phyloP scores from a whole-genome alignment of 2,888 invertebrate genomes.

The Netelia melanura region DNA sequence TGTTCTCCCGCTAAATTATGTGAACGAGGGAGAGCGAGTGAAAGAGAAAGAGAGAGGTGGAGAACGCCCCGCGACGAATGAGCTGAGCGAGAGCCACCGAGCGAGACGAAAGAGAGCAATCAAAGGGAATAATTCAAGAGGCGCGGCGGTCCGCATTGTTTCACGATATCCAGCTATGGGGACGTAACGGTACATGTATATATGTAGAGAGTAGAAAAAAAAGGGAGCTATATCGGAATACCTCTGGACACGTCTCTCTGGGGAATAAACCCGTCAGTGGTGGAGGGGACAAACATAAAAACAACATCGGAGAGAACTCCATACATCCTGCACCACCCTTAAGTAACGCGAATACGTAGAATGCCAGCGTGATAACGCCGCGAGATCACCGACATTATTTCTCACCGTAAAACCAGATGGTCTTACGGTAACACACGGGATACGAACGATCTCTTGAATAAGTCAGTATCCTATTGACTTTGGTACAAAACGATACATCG shows the following conservation, averaged over 20 bases:
- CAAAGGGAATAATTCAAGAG: constrained; percentile 85
- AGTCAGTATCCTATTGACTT: constrained; percentile 57
- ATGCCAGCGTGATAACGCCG: constrained; percentile 52
- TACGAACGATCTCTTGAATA: constrained; percentile 46
- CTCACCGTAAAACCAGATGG: constrained; percentile 22
- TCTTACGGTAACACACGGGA: constrained; percentile 17
- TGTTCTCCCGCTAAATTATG: constrained; percentile 31
- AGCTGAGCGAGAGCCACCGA: constrained; percentile 68
- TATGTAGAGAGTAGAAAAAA: constrained; percentile 39
- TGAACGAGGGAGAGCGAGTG: constrained; percentile 8
- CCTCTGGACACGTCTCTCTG: constrained; percentile 60
- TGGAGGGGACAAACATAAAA: constrained; percentile 46
- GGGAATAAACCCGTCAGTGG: constrained; percentile 51
- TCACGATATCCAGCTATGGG: constrained; percentile 67
- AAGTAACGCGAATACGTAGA: constrained; percentile 35
- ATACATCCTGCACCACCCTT: constrained; percentile 24
- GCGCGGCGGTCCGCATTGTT: constrained; percentile 81
- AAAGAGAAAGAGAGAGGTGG: constrained; percentile 25
- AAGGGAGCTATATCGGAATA: constrained; percentile 45
- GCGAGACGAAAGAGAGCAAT: constrained; percentile 84
- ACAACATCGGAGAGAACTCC: constrained; percentile 52
- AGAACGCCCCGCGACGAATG: constrained; percentile 57
- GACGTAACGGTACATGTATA: constrained; percentile 13
- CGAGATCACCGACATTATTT: constrained; percentile 53
- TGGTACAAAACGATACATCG: constrained; percentile 57